Conservation (phyloP, 2,888 invertebrate genomes). For the Miltochrista miniata region DNA sequence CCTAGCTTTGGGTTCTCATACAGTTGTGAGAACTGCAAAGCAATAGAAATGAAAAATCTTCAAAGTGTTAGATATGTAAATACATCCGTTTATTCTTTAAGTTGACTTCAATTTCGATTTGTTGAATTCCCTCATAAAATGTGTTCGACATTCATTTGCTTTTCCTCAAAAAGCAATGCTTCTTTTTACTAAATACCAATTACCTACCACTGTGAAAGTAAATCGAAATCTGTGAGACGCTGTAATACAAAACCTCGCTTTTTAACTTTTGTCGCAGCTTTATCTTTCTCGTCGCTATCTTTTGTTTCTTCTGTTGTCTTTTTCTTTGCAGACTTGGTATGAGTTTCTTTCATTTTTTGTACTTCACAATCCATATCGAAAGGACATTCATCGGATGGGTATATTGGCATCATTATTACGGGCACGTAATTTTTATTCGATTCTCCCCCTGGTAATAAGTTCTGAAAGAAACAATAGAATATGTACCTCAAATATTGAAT, state of each 20-base stretch:
- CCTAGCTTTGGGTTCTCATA: too few relatives aligned
- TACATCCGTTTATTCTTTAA: too few relatives aligned
- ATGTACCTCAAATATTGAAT: too few relatives aligned
- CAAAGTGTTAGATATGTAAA: too few relatives aligned
- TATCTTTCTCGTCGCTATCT: conserved; percentile 49
- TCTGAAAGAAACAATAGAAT: conserved; percentile 29
- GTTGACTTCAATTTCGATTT: too few relatives aligned
- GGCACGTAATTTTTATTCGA: conserved; percentile 59
- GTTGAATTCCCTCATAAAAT: too few relatives aligned
- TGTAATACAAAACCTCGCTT: conserved; percentile 66
- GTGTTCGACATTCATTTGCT: too few relatives aligned
- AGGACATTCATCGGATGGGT: conserved; percentile 65
- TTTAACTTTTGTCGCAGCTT: conserved; percentile 52
- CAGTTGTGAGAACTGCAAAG: too few relatives aligned
- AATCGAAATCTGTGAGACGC: conserved; percentile 69
- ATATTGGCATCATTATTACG: conserved; percentile 74
- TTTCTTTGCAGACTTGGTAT: conserved; percentile 46
- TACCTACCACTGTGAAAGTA: conserved; percentile 75
- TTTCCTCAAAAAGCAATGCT: too few relatives aligned
- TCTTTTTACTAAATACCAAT: background rate
- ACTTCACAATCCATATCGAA: conserved; percentile 69
- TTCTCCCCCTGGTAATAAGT: conserved; percentile 34
- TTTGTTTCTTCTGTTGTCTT: conserved; percentile 28
- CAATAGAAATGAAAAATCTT: too few relatives aligned
- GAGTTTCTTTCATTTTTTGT: conserved; percentile 53